Evolutionary conservation across 2,113 vertebrate species (phyloP).

Genomic region (Daphoenositta chrysoptera): DNA sequence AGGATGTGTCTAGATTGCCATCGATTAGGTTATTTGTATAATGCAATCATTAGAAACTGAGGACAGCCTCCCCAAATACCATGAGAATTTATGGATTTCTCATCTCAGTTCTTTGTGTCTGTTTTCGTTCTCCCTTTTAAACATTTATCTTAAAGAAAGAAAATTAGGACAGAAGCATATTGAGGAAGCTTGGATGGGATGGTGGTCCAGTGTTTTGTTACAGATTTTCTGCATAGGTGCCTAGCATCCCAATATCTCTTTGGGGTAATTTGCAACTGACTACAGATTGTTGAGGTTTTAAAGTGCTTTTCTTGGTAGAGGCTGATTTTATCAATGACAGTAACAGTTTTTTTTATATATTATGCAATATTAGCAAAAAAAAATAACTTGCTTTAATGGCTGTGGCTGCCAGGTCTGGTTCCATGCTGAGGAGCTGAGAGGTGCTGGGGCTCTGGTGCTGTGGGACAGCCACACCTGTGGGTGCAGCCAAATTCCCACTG

Average conservation of each 20-base stretch:
- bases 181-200: neutral
- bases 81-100: neutral
- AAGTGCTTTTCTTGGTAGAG: neutral
- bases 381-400: accelerated
- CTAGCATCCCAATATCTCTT: neutral
- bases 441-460: too few species aligned
- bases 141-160: neutral
- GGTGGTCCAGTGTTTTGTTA: neutral
- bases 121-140: neutral
- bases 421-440: neutral
- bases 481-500: neutral
- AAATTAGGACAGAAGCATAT: neutral
- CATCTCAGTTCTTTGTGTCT: neutral
- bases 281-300: neutral
- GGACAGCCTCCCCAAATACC: neutral
- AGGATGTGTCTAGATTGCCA: neutral
- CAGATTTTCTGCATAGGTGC: neutral
- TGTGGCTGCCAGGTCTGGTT: neutral
- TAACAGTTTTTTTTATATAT: neutral
- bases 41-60: neutral
- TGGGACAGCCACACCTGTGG: neutral
- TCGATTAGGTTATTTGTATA: neutral
- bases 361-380: neutral
- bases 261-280: neutral
- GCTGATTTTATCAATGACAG: neutral